Percentiles rank a stretch among this genome's conserved stretches.
These are phyloP conservation scores for Bombyx mori DNA, from an alignment of 1,140 invertebrate genomes.

Conservation along the genomic window ASM3026992v2 NC_085118.1:9235501-9236000, in stretches of 20 bases:
- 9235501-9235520: neutral
- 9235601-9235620: constrained; percentile 46
- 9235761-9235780: neutral
- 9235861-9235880: too few relatives aligned
- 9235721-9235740: constrained; percentile 32
- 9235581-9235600: constrained; percentile 40
- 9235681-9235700: constrained; percentile 50
- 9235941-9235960: too few relatives aligned
- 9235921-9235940: too few relatives aligned
- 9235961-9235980: too few relatives aligned
- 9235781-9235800: too few relatives aligned
- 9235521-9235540: constrained; percentile 23
- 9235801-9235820: too few relatives aligned
- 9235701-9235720: constrained; percentile 65
- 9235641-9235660: constrained; percentile 54
- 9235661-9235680: constrained; percentile 31
- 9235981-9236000: too few relatives aligned
- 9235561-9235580: constrained; percentile 58
- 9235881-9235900: too few relatives aligned
- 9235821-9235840: too few relatives aligned
- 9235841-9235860: too few relatives aligned
- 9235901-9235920: too few relatives aligned
- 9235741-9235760: constrained; percentile 27
- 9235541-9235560: constrained; percentile 60
- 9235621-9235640: constrained; percentile 67